Conservation (phyloP, 2,797 vertebrate species). For the Epinephelus coioides region DNA sequence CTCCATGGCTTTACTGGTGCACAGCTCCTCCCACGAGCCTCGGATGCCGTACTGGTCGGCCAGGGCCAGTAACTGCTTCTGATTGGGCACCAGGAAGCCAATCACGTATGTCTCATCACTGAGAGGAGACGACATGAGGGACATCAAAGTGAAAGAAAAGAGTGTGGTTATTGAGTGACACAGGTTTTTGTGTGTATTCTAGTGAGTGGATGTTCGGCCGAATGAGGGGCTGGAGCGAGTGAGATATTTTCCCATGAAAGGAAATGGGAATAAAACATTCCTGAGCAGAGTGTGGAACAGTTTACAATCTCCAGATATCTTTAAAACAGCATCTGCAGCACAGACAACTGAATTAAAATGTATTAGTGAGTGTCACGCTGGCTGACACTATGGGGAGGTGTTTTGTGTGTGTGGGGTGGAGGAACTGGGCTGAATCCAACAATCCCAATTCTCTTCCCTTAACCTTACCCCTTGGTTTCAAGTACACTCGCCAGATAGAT, state of each 20-base stretch:
- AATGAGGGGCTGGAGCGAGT: constrained; percentile 27
- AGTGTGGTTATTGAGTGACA: neutral
- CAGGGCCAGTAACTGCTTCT: constrained; percentile 92
- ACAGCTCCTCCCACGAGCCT: constrained; percentile 92
- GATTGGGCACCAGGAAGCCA: constrained; percentile 97
- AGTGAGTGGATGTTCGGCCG: neutral
- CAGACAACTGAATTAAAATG: neutral
- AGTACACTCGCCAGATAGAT: no score
- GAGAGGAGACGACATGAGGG: neutral
- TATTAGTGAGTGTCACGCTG: no score
- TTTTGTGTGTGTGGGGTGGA: no score
- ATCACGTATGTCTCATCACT: constrained; percentile 96
- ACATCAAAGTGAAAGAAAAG: constrained; percentile 11
- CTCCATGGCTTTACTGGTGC: constrained; percentile 90
- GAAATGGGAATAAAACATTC: constrained; percentile 29
- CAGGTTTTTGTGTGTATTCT: neutral
- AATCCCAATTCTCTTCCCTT: no score
- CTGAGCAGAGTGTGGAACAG: constrained; percentile 27
- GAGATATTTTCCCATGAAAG: constrained; percentile 48
- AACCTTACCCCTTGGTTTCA: no score
- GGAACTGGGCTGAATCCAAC: no score
- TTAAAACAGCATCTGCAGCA: constrained; percentile 5
- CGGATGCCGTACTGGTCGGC: constrained; percentile 87
- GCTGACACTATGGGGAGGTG: no score
- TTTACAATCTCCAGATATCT: constrained; percentile 16